phyloP scores from a whole-genome alignment of 2,797 vertebrate species.

The Smutsia temminckii region DNA sequence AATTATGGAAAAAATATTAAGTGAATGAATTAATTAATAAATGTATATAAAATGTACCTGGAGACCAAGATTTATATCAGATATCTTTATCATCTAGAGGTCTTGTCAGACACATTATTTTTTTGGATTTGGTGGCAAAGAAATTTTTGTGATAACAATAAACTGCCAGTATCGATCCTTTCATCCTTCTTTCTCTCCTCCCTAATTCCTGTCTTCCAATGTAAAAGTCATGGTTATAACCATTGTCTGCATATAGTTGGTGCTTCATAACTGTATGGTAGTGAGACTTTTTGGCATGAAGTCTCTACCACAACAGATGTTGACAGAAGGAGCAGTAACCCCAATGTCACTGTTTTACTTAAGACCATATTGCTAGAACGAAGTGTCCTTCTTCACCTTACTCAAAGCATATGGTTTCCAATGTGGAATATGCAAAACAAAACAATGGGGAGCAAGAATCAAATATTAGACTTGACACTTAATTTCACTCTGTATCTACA shows the following conservation, averaged over 20 bases:
- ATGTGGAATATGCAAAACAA: background rate
- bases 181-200: background rate
- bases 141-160: conserved; percentile 20
- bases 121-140: background rate
- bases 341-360: background rate
- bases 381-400: background rate
- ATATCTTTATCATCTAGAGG: background rate
- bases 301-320: background rate
- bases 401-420: background rate
- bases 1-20: background rate
- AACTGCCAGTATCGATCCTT: background rate
- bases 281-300: background rate
- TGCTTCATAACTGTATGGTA: background rate
- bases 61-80: background rate
- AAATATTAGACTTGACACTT: background rate
- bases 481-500: background rate
- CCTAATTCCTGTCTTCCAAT: background rate
- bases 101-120: background rate
- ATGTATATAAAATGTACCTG: background rate
- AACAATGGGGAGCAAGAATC: background rate
- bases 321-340: background rate
- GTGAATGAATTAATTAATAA: background rate
- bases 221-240: conserved; percentile 24
- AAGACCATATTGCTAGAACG: background rate
- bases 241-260: background rate